phyloP scores from a whole-genome alignment of 2,797 vertebrate species.

The Phaenicophaeus curvirostris region DNA sequence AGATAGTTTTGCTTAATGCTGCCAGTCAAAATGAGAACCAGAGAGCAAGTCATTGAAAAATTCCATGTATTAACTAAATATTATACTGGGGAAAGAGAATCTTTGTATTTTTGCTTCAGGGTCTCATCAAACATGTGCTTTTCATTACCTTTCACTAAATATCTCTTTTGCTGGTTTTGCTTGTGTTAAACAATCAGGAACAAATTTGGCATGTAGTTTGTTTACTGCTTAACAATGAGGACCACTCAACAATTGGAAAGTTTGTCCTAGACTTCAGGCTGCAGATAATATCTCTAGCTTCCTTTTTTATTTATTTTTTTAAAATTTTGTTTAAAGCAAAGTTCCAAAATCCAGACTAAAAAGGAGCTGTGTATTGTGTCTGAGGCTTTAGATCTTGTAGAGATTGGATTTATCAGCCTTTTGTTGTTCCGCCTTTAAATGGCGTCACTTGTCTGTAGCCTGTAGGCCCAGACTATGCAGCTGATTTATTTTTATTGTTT shows the following conservation, averaged over 20 bases:
- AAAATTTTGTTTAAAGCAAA: neutral
- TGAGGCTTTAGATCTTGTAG: slow-evolving; percentile 51
- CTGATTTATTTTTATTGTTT: slow-evolving; percentile 56
- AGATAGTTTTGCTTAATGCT: neutral
- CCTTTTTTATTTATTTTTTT: slow-evolving; percentile 33
- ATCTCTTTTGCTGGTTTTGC: slow-evolving; percentile 28
- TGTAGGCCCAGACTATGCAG: slow-evolving; percentile 32
- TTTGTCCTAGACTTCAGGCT: slow-evolving; percentile 33
- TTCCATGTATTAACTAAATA: slow-evolving; percentile 39
- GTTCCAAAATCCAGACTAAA: slow-evolving; percentile 33
- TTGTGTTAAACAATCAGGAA: slow-evolving; percentile 53
- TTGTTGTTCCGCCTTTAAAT: slow-evolving; percentile 58
- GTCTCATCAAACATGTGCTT: slow-evolving; percentile 43
- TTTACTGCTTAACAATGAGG: slow-evolving; percentile 57
- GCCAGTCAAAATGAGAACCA: neutral
- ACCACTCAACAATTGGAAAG: slow-evolving; percentile 44
- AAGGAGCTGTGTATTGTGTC: slow-evolving; percentile 36
- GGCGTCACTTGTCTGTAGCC: slow-evolving; percentile 54
- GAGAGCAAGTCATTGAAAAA: slow-evolving; percentile 10
- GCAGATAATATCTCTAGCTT: slow-evolving; percentile 56
- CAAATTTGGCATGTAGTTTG: slow-evolving; percentile 55
- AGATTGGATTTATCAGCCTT: slow-evolving; percentile 52
- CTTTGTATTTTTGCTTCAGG: neutral
- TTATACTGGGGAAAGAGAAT: slow-evolving; percentile 17
- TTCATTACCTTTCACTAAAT: slow-evolving; percentile 40